Evolutionary conservation across 53 echinoderm and acorn worm species (phyloP).

Genomic region (Paracentrotus lividus): DNA sequence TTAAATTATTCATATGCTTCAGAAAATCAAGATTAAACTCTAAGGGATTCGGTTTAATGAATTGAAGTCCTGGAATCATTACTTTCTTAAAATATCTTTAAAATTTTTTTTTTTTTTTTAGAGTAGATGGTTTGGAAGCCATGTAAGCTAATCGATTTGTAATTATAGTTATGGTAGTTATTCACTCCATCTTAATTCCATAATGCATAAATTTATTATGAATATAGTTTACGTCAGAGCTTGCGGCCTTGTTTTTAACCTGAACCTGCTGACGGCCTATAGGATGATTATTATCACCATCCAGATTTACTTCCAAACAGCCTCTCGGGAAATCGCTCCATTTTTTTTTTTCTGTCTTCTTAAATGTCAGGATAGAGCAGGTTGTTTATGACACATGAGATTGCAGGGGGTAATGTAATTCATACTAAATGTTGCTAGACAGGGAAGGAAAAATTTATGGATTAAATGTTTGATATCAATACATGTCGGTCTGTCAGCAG

Average conservation of each 20-base stretch:
- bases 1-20: too few species aligned
- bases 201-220: constrained; percentile 19
- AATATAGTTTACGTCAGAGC: neutral
- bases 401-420: neutral
- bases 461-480: neutral
- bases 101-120: too few species aligned
- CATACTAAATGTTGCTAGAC: neutral
- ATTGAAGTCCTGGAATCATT: too few species aligned
- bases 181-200: neutral
- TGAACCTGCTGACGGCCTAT: neutral
- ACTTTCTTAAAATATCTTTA: too few species aligned
- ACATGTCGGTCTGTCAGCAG: too few species aligned
- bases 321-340: constrained; percentile 22
- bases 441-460: neutral
- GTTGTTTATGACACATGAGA: neutral
- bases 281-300: neutral
- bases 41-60: too few species aligned
- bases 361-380: neutral
- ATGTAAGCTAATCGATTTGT: too few species aligned
- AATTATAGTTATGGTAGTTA: too few species aligned
- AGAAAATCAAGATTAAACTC: too few species aligned
- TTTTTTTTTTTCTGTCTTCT: too few species aligned
- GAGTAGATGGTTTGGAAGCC: too few species aligned
- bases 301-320: neutral
- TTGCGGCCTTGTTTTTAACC: constrained; percentile 41